Conservation (phyloP, 2,797 vertebrate species). For the Macropodus opercularis region DNA sequence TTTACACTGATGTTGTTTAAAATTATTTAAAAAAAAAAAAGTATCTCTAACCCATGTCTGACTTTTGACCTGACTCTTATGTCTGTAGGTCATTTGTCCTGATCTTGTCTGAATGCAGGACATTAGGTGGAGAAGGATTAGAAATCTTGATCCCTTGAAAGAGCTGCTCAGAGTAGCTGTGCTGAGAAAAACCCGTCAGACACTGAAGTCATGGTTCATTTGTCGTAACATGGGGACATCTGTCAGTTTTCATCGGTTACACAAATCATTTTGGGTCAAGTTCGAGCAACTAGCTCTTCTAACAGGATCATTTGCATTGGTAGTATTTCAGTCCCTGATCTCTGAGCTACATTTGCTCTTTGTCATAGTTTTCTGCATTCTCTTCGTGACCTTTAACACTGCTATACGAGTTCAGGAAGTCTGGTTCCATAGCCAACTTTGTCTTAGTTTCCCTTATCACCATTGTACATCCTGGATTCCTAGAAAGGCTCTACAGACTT, state of each 20-base stretch:
- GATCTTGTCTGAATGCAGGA: slow-evolving; percentile 52
- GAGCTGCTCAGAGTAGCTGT: slow-evolving; percentile 37
- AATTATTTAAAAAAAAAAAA: too few species aligned
- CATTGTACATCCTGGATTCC: slow-evolving; percentile 9
- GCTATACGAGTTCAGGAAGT: slow-evolving; percentile 7
- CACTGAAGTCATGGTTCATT: slow-evolving; percentile 19
- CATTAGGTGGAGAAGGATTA: slow-evolving; percentile 66
- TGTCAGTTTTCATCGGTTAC: slow-evolving; percentile 15
- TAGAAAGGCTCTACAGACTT: background rate
- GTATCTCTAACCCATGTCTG: slow-evolving; percentile 17
- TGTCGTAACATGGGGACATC: slow-evolving; percentile 12
- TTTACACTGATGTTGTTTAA: background rate
- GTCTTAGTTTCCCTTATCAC: slow-evolving; percentile 1
- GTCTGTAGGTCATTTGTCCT: slow-evolving; percentile 36
- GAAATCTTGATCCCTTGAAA: slow-evolving; percentile 65
- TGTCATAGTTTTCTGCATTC: slow-evolving; percentile 4
- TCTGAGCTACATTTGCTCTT: slow-evolving; percentile 23
- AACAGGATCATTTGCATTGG: background rate
- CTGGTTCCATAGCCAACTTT: slow-evolving; percentile 6
- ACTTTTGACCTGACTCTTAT: slow-evolving; percentile 38
- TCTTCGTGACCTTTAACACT: slow-evolving; percentile 4
- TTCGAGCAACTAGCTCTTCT: background rate
- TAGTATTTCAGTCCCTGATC: slow-evolving; percentile 1
- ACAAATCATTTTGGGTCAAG: background rate
- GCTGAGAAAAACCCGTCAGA: slow-evolving; percentile 26